phyloP scores from a whole-genome alignment of 2,797 vertebrate genomes.

The Pelobates cultripes region DNA sequence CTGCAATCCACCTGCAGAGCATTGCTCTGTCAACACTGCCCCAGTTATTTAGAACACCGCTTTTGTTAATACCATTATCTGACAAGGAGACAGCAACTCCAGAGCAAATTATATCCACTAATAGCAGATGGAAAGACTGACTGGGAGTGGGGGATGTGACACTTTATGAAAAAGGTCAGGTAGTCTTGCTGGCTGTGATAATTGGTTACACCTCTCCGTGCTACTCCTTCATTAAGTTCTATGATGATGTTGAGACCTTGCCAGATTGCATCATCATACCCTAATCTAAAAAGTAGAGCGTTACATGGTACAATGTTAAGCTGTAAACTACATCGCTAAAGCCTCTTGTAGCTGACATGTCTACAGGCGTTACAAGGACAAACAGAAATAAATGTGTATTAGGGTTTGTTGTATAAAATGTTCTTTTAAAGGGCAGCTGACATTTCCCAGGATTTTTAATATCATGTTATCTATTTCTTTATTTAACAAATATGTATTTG shows the following conservation, averaged over 20 bases:
- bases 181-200: slow-evolving; percentile 47
- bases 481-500: too few species aligned
- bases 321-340: slow-evolving; percentile 1
- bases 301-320: slow-evolving; percentile 17
- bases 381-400: too few species aligned
- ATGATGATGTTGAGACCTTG: slow-evolving; percentile 47
- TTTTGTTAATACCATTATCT: slow-evolving; percentile 35
- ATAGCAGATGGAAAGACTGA: slow-evolving; percentile 50
- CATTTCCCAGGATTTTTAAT: too few species aligned
- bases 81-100: slow-evolving; percentile 27
- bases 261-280: slow-evolving; percentile 36
- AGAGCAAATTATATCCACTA: slow-evolving; percentile 11
- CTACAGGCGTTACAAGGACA: too few species aligned
- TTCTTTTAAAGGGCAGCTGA: too few species aligned
- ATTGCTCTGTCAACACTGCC: slow-evolving; percentile 20
- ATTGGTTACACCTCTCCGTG: slow-evolving; percentile 51
- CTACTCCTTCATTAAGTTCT: slow-evolving; percentile 40
- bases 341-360: too few species aligned
- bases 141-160: slow-evolving; percentile 46
- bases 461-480: too few species aligned
- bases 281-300: slow-evolving; percentile 16
- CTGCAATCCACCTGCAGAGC: slow-evolving; percentile 30
- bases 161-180: slow-evolving; percentile 50
- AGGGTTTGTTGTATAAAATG: too few species aligned
- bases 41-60: slow-evolving; percentile 5